Evolutionary conservation across 2,888 invertebrate genomes (phyloP), one percentile per base, ranked within the genome.

Genomic region (Salticus scenicus): DNA sequence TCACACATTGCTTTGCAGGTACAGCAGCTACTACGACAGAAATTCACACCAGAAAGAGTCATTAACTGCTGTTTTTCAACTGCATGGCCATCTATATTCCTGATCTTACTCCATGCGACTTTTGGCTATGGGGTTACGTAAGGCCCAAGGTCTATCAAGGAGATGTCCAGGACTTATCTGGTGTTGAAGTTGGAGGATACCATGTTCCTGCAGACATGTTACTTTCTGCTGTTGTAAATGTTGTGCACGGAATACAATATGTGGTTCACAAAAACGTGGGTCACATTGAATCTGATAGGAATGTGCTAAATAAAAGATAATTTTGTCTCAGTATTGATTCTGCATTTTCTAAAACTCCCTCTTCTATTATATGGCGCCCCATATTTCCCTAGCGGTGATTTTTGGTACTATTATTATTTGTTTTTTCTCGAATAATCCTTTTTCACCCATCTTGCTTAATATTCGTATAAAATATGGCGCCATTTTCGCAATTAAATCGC

Each of bases 1-100:
- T 37, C 73, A 73, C 63, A 57, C 63, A 33, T 73, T 73, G 73
- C 73, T n/a, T n/a, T n/a, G n/a, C n/a, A n/a, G n/a, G n/a, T n/a
- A n/a, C n/a, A n/a, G n/a, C n/a, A n/a, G n/a, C n/a, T n/a, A n/a
- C n/a, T n/a, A n/a, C n/a, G n/a, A n/a, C n/a, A n/a, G n/a, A n/a
- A n/a, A n/a, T n/a, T n/a, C n/a, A n/a, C n/a, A n/a, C n/a, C n/a
- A n/a, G n/a, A n/a, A n/a, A n/a, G n/a, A n/a, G n/a, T n/a, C n/a
- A n/a, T 71, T 42, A 71, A 1, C 31, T 20, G 69, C 7, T 70
- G 41, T 27, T 72, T 42, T 57, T 33, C 28, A 17, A 27, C 47
- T 57, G 63, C 73, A 63, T 33, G 63, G 73, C 73, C 27, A 57
- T 57, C 57, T 73, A 20, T 31, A 8, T 73, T 47, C 47, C 47